Conservation (phyloP, 2,797 vertebrate species). For the Galaxias olidus region DNA sequence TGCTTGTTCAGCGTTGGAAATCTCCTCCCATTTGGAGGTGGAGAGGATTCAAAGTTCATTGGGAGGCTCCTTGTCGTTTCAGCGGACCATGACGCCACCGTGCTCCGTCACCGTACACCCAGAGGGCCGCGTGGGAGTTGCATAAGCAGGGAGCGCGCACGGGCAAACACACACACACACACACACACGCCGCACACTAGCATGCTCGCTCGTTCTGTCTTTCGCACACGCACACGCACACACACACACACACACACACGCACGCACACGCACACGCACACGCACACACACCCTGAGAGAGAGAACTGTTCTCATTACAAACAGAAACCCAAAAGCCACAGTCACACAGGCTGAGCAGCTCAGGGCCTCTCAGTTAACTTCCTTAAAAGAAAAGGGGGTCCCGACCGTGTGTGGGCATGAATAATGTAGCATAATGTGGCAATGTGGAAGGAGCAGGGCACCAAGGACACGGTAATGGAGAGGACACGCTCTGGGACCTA, state of each 20-base stretch:
- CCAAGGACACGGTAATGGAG: constrained; percentile 54
- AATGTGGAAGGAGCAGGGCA: constrained; percentile 29
- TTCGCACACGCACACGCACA: background rate
- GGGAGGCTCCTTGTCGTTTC: constrained; percentile 26
- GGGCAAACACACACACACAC: background rate
- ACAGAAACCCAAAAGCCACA: background rate
- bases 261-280: constrained; percentile 4
- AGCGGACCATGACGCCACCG: constrained; percentile 17
- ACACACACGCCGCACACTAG: constrained; percentile 3
- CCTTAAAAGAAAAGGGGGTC: constrained; percentile 30
- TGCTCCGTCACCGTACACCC: constrained; percentile 42
- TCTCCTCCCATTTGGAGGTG: constrained; percentile 47
- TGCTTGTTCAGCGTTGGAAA: constrained; percentile 36
- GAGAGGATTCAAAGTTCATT: constrained; percentile 50
- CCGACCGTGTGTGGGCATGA: constrained; percentile 42
- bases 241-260: constrained; percentile 7
- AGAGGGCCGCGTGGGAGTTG: constrained; percentile 23
- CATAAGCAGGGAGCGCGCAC: constrained; percentile 30
- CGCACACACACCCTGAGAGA: constrained; percentile 13
- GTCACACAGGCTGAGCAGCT: constrained; percentile 12
- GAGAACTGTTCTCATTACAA: background rate
- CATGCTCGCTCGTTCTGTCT: constrained; percentile 8
- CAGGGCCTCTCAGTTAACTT: constrained; percentile 35
- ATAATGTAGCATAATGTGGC: constrained; percentile 57
- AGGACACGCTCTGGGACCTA: constrained; percentile 36